These are phyloP conservation scores for Dromius quadrimaculatus DNA, from an alignment of 2,888 invertebrate genomes.

Conservation along the genomic window DNA sequence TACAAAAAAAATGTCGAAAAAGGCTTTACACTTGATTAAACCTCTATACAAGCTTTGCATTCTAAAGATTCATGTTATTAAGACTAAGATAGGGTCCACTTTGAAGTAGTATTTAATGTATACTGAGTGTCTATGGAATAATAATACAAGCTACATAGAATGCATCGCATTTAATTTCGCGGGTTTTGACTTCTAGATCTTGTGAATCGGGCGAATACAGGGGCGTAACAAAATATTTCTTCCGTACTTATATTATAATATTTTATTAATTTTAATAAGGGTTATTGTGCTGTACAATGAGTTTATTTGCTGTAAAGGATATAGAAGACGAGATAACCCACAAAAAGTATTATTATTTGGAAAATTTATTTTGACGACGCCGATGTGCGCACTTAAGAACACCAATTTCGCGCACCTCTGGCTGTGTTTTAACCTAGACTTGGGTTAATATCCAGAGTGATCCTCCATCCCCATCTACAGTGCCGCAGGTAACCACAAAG, in stretches of 20 bases:
- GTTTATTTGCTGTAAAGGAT: too few relatives aligned
- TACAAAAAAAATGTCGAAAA: conserved; percentile 32
- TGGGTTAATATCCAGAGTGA: conserved; percentile 36
- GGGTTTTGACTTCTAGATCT: conserved; percentile 41
- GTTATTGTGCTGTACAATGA: too few relatives aligned
- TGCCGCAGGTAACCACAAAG: neutral
- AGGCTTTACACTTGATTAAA: conserved; percentile 31
- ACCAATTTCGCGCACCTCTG: conserved; percentile 51
- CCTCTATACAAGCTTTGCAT: conserved; percentile 1
- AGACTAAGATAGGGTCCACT: conserved; percentile 13
- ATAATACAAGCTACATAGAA: neutral
- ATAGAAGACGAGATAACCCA: too few relatives aligned
- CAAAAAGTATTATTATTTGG: too few relatives aligned
- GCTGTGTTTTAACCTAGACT: conserved; percentile 44
- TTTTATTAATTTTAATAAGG: too few relatives aligned
- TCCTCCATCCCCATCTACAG: conserved; percentile 9
- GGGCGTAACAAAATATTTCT: too few relatives aligned
- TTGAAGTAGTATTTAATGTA: conserved; percentile 30
- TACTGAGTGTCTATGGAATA: conserved; percentile 6
- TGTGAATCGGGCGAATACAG: neutral
- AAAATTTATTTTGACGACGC: too few relatives aligned
- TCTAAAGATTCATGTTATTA: conserved; percentile 31
- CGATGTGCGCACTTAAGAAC: conserved; percentile 37
- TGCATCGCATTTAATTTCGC: conserved; percentile 49
- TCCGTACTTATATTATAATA: too few relatives aligned